phyloP scores from a whole-genome alignment of 2,888 invertebrate genomes.

The Troides aeacus region DNA sequence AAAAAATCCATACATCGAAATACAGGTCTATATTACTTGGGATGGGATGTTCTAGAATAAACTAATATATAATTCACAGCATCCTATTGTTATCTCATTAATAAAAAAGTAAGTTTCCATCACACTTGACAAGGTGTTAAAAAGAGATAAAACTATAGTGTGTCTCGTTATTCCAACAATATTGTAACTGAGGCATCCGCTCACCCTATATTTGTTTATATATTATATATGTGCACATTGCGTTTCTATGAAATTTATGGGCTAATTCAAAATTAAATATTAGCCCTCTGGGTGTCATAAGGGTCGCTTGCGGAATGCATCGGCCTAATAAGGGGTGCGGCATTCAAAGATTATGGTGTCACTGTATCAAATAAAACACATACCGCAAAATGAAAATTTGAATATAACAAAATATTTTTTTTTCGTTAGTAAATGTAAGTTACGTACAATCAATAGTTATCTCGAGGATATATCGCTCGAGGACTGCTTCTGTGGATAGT shows the following conservation, averaged over 20 bases:
- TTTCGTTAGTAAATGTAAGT: no score
- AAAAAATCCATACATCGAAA: no score
- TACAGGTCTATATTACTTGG: background rate
- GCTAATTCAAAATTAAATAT: constrained; percentile 23
- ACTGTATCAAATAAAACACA: no score
- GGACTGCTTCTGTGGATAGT: no score
- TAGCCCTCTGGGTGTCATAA: constrained; percentile 24
- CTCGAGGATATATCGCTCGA: no score
- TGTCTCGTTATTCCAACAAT: background rate
- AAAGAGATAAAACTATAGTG: background rate
- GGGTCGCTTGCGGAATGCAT: constrained; percentile 31
- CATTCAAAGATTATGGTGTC: constrained; percentile 5
- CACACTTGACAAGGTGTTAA: background rate
- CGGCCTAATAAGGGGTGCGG: constrained; percentile 14
- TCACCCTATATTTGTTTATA: background rate
- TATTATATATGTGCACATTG: constrained; percentile 6
- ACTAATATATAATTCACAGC: background rate
- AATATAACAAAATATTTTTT: no score
- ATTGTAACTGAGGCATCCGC: background rate
- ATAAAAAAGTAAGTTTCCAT: background rate
- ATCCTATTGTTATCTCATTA: background rate
- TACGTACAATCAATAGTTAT: no score
- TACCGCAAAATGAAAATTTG: no score
- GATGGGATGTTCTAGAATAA: background rate
- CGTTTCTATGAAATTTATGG: constrained; percentile 25